These are phyloP conservation scores for Seriola quinqueradiata DNA, from an alignment of 2,113 vertebrate genomes.

Conservation along the genomic window DNA sequence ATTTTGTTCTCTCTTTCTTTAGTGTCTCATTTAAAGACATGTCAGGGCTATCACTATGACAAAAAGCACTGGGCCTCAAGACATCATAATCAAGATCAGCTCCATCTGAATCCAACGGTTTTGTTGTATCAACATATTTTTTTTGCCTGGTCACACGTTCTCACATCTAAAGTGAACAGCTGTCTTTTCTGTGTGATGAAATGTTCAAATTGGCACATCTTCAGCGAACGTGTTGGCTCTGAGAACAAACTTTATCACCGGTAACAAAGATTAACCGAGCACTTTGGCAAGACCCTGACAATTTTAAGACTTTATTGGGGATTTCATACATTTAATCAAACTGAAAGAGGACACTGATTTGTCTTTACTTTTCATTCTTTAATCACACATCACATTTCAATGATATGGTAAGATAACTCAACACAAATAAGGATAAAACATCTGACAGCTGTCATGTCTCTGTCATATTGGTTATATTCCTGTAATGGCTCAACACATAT, in stretches of 20 bases:
- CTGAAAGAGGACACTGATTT: conserved; percentile 38
- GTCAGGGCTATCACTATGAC: not conserved
- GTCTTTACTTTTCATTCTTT: conserved; percentile 57
- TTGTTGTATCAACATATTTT: conserved; percentile 44
- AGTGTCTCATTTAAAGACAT: conserved; percentile 2
- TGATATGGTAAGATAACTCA: conserved; percentile 23
- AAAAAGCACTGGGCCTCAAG: not conserved
- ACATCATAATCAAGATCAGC: not conserved
- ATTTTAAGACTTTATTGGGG: conserved; percentile 53
- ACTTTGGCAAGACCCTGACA: conserved; percentile 58
- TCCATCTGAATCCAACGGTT: not conserved
- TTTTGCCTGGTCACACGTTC: conserved; percentile 31
- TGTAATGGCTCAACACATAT: not conserved
- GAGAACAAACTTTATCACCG: conserved; percentile 47
- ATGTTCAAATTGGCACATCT: conserved; percentile 37
- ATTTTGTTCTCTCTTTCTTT: not conserved
- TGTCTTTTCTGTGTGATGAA: conserved; percentile 50
- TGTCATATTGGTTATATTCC: conserved; percentile 22
- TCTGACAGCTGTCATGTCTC: conserved; percentile 19
- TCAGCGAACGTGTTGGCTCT: conserved; percentile 21
- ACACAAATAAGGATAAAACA: conserved; percentile 38
- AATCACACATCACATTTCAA: conserved; percentile 58
- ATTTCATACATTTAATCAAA: conserved; percentile 62
- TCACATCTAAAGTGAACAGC: conserved; percentile 29
- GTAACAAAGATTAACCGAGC: conserved; percentile 48